Conservation (phyloP, 2,888 invertebrate genomes). For the Acleris cristana region DNA sequence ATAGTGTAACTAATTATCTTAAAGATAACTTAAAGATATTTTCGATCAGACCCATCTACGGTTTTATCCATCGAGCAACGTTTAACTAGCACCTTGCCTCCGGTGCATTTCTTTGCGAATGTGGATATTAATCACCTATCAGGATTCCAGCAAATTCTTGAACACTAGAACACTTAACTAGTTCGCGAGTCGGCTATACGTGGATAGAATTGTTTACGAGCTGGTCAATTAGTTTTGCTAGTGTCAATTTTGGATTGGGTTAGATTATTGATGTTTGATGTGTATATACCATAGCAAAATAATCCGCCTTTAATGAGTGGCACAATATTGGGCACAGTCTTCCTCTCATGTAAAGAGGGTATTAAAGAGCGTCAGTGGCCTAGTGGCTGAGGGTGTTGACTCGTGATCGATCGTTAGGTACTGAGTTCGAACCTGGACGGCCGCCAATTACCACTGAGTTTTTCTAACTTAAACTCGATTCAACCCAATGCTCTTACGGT, state of each 20-base stretch:
- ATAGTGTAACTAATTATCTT: too few species aligned
- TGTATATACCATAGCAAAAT: background rate
- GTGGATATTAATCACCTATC: conserved; percentile 34
- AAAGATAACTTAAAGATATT: background rate
- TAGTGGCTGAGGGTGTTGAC: too few species aligned
- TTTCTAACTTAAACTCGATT: too few species aligned
- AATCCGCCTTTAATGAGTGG: too few species aligned
- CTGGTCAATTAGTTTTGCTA: background rate
- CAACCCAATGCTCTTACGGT: too few species aligned
- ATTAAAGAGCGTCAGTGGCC: too few species aligned
- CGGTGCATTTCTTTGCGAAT: conserved; percentile 36
- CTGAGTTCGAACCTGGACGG: too few species aligned
- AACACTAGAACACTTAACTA: conserved; percentile 16
- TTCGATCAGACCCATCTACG: conserved; percentile 5
- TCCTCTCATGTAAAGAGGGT: too few species aligned
- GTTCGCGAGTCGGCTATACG: conserved; percentile 6
- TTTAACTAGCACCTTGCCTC: conserved; percentile 40
- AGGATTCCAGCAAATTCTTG: conserved; percentile 9
- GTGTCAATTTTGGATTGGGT: background rate
- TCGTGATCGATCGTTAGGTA: too few species aligned
- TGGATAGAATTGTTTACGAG: conserved; percentile 10
- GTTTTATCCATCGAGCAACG: conserved; percentile 3
- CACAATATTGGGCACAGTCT: too few species aligned
- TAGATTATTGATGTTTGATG: background rate
- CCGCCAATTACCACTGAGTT: too few species aligned